phyloP scores from a whole-genome alignment of 2,888 invertebrate species.

The Torymus texanus region DNA sequence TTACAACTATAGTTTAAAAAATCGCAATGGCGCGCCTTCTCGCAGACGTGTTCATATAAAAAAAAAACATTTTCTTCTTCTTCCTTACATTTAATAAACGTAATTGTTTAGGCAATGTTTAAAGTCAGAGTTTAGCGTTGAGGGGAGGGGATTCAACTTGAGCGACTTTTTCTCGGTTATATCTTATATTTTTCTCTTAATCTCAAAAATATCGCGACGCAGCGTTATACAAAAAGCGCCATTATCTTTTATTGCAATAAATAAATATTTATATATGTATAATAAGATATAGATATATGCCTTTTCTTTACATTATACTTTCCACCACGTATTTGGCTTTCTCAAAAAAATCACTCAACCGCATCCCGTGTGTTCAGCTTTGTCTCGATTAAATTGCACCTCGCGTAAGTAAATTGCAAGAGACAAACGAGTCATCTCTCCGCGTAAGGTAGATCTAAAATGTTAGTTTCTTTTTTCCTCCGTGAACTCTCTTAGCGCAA shows the following conservation, averaged over 20 bases:
- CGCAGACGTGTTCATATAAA: slow-evolving; percentile 10
- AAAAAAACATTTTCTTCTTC: slow-evolving; percentile 1
- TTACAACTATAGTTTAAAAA: slow-evolving; percentile 8
- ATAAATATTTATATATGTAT: slow-evolving; percentile 35
- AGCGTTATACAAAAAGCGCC: slow-evolving; percentile 13
- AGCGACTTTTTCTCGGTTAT: slow-evolving; percentile 36
- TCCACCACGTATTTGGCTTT: slow-evolving; percentile 43
- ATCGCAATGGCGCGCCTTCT: slow-evolving; percentile 34
- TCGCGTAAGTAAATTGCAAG: slow-evolving; percentile 5
- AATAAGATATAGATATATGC: slow-evolving; percentile 10
- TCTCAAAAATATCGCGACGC: slow-evolving; percentile 28
- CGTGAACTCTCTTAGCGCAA: background rate
- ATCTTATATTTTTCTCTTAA: background rate
- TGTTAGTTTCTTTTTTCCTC: background rate
- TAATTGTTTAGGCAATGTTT: slow-evolving; percentile 55
- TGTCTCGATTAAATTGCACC: slow-evolving; percentile 7
- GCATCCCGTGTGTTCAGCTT: slow-evolving; percentile 10
- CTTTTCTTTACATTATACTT: slow-evolving; percentile 13
- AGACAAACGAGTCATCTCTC: slow-evolving; percentile 5
- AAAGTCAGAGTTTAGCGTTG: slow-evolving; percentile 42
- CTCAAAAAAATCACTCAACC: slow-evolving; percentile 33
- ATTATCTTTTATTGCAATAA: slow-evolving; percentile 42
- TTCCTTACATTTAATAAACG: slow-evolving; percentile 52
- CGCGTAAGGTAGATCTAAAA: slow-evolving; percentile 2
- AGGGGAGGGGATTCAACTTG: slow-evolving; percentile 29